A percentile compares a stretch with the other conserved stretches of the same genome.
Conservation (phyloP, 2,888 invertebrate species). For the Ferdinandea cuprea region DNA sequence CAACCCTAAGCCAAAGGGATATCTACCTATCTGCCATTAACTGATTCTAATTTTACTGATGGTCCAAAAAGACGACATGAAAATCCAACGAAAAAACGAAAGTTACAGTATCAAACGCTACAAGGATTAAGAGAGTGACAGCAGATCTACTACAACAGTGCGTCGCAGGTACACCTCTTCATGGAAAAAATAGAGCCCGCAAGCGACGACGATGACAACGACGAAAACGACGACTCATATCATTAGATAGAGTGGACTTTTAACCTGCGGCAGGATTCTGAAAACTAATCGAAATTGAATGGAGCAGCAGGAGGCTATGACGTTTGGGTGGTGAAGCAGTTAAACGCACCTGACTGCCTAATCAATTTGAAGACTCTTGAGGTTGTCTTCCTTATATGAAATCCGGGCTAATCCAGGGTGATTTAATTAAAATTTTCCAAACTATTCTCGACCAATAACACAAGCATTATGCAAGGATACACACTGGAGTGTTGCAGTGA, state of each 20-base stretch:
- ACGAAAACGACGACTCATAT: too few species aligned
- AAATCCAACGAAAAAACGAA: not conserved
- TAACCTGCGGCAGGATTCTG: conserved; percentile 43
- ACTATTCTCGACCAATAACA: conserved; percentile 3
- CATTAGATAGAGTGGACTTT: conserved; percentile 59
- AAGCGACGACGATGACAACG: too few species aligned
- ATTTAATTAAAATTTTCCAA: conserved; percentile 65
- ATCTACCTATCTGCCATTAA: conserved; percentile 38
- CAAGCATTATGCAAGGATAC: conserved; percentile 26
- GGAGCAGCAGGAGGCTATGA: not conserved
- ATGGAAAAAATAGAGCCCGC: not conserved
- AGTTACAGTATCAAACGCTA: not conserved
- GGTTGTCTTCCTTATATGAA: conserved; percentile 36
- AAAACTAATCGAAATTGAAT: conserved; percentile 43
- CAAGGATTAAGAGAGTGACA: conserved; percentile 43
- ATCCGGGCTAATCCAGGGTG: conserved; percentile 35
- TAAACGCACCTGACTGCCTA: conserved; percentile 55
- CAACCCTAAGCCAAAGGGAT: conserved; percentile 14
- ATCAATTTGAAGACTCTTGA: conserved; percentile 58
- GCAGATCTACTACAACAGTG: not conserved
- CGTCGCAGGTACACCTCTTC: not conserved
- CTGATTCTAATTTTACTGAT: conserved; percentile 53
- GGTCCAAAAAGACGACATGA: conserved; percentile 4
- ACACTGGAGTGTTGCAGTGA: conserved; percentile 2
- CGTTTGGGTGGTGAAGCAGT: not conserved